These are phyloP conservation scores for Notolabrus celidotus DNA, from an alignment of 2,797 vertebrate genomes.

Conservation along the genomic window DNA sequence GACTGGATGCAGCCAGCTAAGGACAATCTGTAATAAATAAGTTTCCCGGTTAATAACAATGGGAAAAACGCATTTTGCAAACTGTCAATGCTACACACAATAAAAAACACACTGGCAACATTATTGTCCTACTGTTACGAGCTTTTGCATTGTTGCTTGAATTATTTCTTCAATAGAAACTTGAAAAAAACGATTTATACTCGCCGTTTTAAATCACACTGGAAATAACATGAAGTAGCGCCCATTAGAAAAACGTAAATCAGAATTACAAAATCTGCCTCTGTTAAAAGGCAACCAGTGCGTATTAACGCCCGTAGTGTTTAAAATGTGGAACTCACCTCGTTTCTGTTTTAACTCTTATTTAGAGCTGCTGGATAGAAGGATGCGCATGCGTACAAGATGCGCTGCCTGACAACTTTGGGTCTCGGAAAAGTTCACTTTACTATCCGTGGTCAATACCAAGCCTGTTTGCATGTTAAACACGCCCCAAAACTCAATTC, in stretches of 20 bases:
- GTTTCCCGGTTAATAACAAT: constrained; percentile 79
- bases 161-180: constrained; percentile 89
- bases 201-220: constrained; percentile 78
- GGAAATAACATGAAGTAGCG: constrained; percentile 64
- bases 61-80: constrained; percentile 69
- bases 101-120: constrained; percentile 26
- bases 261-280: constrained; percentile 37
- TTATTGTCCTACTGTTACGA: constrained; percentile 54
- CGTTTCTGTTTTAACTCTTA: constrained; percentile 91
- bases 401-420: constrained; percentile 88
- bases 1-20: constrained; percentile 86
- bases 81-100: constrained; percentile 49
- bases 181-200: constrained; percentile 86
- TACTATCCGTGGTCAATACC: constrained; percentile 67
- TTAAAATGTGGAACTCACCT: constrained; percentile 89
- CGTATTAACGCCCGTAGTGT: constrained; percentile 62
- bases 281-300: constrained; percentile 57
- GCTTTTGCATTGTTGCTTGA: constrained; percentile 78
- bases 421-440: constrained; percentile 86
- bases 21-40: constrained; percentile 87
- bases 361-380: constrained; percentile 86
- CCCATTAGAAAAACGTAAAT: constrained; percentile 47
- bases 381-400: constrained; percentile 86
- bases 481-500: constrained; percentile 52
- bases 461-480: constrained; percentile 34